Base-by-base conservation (phyloP, 2,113 vertebrate species). In the Seriola aureovittata region DNA sequence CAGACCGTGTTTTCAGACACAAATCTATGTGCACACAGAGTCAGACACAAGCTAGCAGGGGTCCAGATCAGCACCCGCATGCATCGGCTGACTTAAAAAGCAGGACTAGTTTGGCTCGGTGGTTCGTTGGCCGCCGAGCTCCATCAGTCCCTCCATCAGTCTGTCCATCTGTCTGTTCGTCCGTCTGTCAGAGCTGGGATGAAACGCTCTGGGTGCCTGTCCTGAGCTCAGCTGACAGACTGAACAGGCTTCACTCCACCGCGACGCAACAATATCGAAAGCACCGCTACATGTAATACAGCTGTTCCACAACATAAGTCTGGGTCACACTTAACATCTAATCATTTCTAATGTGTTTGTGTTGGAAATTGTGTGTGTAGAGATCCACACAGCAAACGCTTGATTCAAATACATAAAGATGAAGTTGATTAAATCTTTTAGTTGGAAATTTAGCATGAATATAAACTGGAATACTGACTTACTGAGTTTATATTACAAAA, bases 91-190 rank as follows among this genome's bases (percentile, higher is more conserved):
- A 79, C 80, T 73, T 91, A 84, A 73, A 68, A 81, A 83, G 69
- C 78, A 16, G 64, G 60, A 69, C 85, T 75, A 38, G 85, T 78
- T 80, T 68, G 82, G 48, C 82, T 90, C 75, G 78, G 59, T 84
- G 87, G 59, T 64, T 91, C 85, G 89, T 57, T 83, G 77, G 83
- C 75, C 78, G 67, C 88, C 75, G 21, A 38, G 81, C 90, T 81
- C 79, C 86, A 81, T 88, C 89, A 84, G 88, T 62, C 65, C 29
- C 65, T 90, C 90, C 73, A 48, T 93, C 86, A 11, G 38, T 59
- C 83, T 44, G 69, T 91, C 88, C 82, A 80, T 90, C 89, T 64
- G 81, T 87, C 91, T 12, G 50, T 55, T 85, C 34, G 32, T 88
- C 87, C 13, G 80, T 90, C 78, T 85, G 88, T 91, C 90, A 86